Conservation (phyloP, 1,140 invertebrate species). For the Pentalonia nigronervosa region DNA sequence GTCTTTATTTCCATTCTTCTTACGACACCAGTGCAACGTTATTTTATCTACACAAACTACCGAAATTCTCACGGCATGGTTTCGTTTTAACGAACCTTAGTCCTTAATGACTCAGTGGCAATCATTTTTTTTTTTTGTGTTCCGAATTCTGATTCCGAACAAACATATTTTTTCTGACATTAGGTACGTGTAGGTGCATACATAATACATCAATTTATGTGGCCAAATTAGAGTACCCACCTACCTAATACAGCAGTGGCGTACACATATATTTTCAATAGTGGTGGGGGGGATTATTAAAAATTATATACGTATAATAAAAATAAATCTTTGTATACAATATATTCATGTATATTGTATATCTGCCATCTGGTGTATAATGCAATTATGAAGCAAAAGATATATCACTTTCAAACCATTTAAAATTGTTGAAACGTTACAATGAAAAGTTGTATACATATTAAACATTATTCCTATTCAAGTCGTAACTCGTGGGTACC, state of each 20-base stretch:
- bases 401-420: neutral
- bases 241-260: neutral
- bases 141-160: neutral
- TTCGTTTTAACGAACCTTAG: neutral
- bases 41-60: neutral
- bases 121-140: neutral
- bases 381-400: neutral
- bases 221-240: neutral
- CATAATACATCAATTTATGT: neutral
- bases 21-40: neutral
- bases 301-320: neutral
- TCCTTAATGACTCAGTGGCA: neutral
- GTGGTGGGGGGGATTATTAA: neutral
- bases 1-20: neutral
- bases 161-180: neutral
- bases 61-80: slow-evolving; percentile 4
- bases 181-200: neutral
- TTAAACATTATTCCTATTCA: neutral
- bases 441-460: neutral
- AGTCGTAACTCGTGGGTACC: neutral
- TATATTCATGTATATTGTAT: neutral
- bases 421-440: neutral
- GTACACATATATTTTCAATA: neutral
- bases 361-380: neutral
- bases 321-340: too few relatives aligned